Percentiles rank a stretch among this genome's conserved stretches.
Evolutionary conservation across 2,797 vertebrate species (phyloP).

Genomic region (Staurois parvus): DNA sequence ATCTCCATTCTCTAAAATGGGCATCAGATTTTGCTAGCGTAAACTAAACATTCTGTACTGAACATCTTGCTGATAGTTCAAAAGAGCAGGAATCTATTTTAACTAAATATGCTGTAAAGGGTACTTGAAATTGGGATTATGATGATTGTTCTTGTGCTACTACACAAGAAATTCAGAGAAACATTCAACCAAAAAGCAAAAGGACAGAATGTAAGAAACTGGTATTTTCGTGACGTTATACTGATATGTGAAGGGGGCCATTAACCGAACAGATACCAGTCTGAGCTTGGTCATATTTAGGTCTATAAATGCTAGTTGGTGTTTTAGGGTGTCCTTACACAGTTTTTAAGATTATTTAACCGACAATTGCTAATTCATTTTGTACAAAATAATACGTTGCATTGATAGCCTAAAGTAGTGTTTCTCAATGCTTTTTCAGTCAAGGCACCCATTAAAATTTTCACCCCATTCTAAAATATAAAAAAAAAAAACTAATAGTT

Average conservation of each 20-base stretch:
- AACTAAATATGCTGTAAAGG: neutral
- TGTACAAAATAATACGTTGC: neutral
- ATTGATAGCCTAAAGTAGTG: no score
- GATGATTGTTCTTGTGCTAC: conserved; percentile 4
- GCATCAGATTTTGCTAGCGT: neutral
- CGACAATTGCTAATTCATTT: neutral
- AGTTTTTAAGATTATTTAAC: no score
- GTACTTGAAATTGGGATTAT: conserved; percentile 5
- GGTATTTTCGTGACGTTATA: neutral
- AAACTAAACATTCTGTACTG: neutral
- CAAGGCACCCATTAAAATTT: no score
- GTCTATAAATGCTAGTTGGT: neutral
- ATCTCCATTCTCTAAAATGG: neutral
- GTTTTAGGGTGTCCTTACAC: conserved; percentile 1
- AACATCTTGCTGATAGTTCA: conserved; percentile 18
- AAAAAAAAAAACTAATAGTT: no score
- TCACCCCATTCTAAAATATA: no score
- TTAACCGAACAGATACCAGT: neutral
- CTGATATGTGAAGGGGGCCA: neutral
- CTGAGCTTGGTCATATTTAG: neutral
- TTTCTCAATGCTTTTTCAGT: no score
- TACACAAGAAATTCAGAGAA: neutral
- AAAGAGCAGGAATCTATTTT: conserved; percentile 21
- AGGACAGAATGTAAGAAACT: neutral
- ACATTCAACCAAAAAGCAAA: neutral